phyloP scores from a whole-genome alignment of 1,140 invertebrate species.

The Megalopta genalis region DNA sequence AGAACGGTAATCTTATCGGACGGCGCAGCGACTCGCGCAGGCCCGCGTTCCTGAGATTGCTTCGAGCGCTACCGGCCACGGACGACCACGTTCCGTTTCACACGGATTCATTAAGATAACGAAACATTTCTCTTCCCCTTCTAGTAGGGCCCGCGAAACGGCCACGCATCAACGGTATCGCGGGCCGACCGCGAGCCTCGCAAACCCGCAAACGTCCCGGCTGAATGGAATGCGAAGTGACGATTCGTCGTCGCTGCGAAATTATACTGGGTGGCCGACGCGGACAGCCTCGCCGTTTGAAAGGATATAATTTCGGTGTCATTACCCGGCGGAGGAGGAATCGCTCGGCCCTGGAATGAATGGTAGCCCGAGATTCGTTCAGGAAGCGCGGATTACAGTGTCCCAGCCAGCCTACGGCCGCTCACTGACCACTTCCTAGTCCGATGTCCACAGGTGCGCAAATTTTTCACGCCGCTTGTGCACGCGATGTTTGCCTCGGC shows the following conservation, averaged over 20 bases:
- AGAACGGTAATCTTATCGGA: slow-evolving; percentile 40
- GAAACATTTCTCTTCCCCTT: slow-evolving; percentile 17
- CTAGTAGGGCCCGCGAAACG: neutral
- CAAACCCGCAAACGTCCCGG: neutral
- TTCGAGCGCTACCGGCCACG: slow-evolving; percentile 3
- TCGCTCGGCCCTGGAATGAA: slow-evolving; percentile 42
- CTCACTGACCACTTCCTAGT: slow-evolving; percentile 2
- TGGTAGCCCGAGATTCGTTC: slow-evolving; percentile 41
- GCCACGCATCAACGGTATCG: slow-evolving; percentile 3
- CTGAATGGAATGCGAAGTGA: slow-evolving; percentile 54
- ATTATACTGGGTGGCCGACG: slow-evolving; percentile 51
- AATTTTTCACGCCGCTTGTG: neutral
- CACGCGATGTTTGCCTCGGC: neutral
- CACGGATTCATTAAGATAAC: slow-evolving; percentile 59
- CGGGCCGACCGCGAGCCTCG: neutral
- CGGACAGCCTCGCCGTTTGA: slow-evolving; percentile 34
- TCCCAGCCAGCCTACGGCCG: neutral
- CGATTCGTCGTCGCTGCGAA: slow-evolving; percentile 50
- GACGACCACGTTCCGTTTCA: slow-evolving; percentile 7
- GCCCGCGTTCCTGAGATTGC: slow-evolving; percentile 5
- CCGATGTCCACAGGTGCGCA: neutral
- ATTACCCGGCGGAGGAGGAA: slow-evolving; percentile 50
- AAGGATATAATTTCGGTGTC: slow-evolving; percentile 58
- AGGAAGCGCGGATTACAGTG: slow-evolving; percentile 31
- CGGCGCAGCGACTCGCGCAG: slow-evolving; percentile 6